Evolutionary conservation across 2,113 vertebrate species (phyloP), one percentile per base, ranked within the genome.

Genomic region (Serilophus lunatus): DNA sequence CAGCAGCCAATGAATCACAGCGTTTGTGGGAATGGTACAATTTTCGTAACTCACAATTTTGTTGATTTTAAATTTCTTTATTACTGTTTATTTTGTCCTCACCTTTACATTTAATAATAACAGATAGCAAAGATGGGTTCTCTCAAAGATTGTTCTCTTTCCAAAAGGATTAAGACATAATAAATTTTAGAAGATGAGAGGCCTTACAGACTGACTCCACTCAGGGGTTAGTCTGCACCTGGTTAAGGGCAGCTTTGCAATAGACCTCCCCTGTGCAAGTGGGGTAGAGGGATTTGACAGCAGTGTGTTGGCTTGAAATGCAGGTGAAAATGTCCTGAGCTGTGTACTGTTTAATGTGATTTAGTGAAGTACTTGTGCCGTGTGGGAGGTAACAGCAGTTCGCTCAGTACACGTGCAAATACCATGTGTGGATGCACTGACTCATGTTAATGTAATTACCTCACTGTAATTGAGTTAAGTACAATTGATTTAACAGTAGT

Each of bases 401-500:
- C 7, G 3, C 90, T 81, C 38, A 80, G 94, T 65, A 90, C 95
- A 94, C 83, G 93, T 96, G 95, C 94, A 92, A 65, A 96, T 95
- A 89, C 94, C 94, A 87, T 96, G 96, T 96, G 96, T 97, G 88
- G 94, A 96, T 96, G 90, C 95, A 94, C 88, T 95, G 96, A 96
- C 93, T 97, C 93, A 96, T 97, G 93, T 95, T 95, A 97, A 97
- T 97, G 92, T 90, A 96, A 92, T 97, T 96, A 94, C 86, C 90
- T 92, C 95, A 53, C 68, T 93, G 93, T 95, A 93, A 97, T 96
- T 96, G 95, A 96, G 94, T 97, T 96, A 96, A 93, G 93, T 86
- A 95, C 93, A 96, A 96, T 88, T 95, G 93, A 96, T 94, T 96
- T 96, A 95, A 95, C 95, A 94, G 80, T 93, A 92, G 82, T 90